Base-by-base conservation (phyloP, 2,888 invertebrate genomes). In the Acronicta alni region DNA sequence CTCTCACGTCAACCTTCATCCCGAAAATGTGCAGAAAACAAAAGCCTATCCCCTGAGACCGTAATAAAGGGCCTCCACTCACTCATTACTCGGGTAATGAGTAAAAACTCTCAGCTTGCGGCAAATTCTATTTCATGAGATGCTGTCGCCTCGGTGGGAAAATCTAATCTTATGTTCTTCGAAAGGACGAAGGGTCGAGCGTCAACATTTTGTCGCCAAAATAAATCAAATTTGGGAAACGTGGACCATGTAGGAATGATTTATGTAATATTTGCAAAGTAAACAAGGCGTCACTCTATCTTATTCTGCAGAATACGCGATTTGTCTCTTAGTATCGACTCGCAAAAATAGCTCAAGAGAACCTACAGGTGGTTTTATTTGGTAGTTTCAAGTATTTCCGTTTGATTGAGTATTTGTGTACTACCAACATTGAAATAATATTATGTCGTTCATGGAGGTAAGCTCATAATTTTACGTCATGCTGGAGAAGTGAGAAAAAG, bases 71-170 rank as follows among this genome's bases (percentile, higher is more conserved):
- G 75, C 65, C 72, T 69, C 72, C 66, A 62, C 78, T 72, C 73
- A 74, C 79, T 81, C 79, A 85, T 87, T 84, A 83, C 83, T 78
- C 71, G 59, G 68, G 80, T 85, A 88, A 88, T 88, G 84, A 86
- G 85, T 82, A 84, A 85, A 87, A 87, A 84, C 72, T 81, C 75
- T 60, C 53, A 38, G 59, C 61, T 42, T 26, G 53, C 53, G 49
- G 66, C 48, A 65, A 79, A 79, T 73, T 74, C 67, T 60, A 75
- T 78, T 80, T 77, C 65, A 79, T 77, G 67, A 58, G 70, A 63
- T 64, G 62, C 60, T 66, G 48, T 71, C 67, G 63, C 56, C 56
- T 43, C 53, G 54, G 68, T 37, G 47, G 62, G 67, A 55, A 76
- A 80, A 80, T 77, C 61, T 71, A 73, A 81, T 79, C 66, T 71